Percentiles rank a stretch among this genome's conserved stretches.
phyloP scores from a whole-genome alignment of 2,113 vertebrate genomes.

The Callipepla californica region DNA sequence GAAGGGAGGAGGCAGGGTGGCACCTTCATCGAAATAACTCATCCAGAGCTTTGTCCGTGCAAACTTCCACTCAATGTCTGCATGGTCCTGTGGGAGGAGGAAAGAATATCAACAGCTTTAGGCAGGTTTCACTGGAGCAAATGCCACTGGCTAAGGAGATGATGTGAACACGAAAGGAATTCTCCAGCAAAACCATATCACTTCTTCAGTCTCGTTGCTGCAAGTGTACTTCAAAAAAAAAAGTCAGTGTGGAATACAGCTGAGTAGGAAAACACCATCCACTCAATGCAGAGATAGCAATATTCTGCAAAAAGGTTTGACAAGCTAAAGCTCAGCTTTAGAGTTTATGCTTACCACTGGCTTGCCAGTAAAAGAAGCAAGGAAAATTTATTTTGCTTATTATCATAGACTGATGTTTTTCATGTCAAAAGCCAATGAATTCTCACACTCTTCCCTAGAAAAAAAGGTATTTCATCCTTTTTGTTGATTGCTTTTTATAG shows the following conservation, averaged over 20 bases:
- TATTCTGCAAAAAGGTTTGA: neutral
- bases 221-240: neutral
- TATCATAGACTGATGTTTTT: neutral
- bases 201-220: neutral
- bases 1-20: constrained; percentile 95
- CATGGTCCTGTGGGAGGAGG: constrained; percentile 86
- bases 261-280: neutral
- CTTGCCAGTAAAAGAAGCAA: neutral
- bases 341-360: neutral
- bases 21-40: constrained; percentile 97
- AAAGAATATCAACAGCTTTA: neutral
- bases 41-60: constrained; percentile 98
- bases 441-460: neutral
- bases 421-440: neutral
- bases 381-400: neutral
- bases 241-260: neutral
- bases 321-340: neutral
- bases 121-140: neutral
- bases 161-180: neutral
- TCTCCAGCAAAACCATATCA: neutral
- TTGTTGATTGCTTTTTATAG: constrained; percentile 10
- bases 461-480: neutral
- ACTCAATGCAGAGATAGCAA: neutral
- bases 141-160: rapidly evolving
- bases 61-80: constrained; percentile 98